phyloP scores from a whole-genome alignment of 2,888 invertebrate species.

The Melieria picta region DNA sequence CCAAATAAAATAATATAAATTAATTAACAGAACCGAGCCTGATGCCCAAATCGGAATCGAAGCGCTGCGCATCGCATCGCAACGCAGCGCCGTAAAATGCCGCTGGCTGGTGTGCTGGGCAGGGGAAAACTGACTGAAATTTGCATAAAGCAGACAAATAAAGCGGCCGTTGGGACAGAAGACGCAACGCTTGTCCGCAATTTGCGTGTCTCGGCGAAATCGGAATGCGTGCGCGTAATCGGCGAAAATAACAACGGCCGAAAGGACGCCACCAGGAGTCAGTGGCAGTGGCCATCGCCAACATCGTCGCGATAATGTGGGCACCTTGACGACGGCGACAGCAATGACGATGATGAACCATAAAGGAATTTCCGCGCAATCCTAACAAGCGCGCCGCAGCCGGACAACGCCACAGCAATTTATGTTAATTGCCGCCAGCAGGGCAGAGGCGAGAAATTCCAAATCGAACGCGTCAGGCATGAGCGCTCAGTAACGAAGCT shows the following conservation, averaged over 20 bases:
- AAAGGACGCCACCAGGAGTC: constrained; percentile 12
- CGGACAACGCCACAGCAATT: constrained; percentile 5
- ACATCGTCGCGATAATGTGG: background rate
- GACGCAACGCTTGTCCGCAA: background rate
- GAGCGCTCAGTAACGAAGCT: background rate
- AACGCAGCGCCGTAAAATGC: constrained; percentile 13
- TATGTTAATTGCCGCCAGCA: constrained; percentile 16
- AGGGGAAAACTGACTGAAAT: constrained; percentile 19
- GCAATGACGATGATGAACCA: constrained; percentile 11
- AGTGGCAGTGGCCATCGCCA: background rate
- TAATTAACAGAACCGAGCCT: constrained; percentile 61
- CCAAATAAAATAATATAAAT: constrained; percentile 65
- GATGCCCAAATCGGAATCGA: constrained; percentile 35
- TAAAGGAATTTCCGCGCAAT: constrained; percentile 23
- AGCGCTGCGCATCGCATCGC: constrained; percentile 14
- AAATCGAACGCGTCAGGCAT: constrained; percentile 4
- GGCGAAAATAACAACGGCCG: constrained; percentile 30
- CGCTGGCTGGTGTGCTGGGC: constrained; percentile 18
- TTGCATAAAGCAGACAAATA: constrained; percentile 22
- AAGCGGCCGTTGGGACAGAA: constrained; percentile 7
- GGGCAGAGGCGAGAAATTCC: constrained; percentile 21
- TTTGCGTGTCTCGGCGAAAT: constrained; percentile 23
- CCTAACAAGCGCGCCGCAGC: background rate
- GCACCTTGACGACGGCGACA: background rate
- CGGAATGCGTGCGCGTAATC: constrained; percentile 56